Evolutionary conservation across 2,888 invertebrate genomes (phyloP).

Genomic region (Carcina quercana): DNA sequence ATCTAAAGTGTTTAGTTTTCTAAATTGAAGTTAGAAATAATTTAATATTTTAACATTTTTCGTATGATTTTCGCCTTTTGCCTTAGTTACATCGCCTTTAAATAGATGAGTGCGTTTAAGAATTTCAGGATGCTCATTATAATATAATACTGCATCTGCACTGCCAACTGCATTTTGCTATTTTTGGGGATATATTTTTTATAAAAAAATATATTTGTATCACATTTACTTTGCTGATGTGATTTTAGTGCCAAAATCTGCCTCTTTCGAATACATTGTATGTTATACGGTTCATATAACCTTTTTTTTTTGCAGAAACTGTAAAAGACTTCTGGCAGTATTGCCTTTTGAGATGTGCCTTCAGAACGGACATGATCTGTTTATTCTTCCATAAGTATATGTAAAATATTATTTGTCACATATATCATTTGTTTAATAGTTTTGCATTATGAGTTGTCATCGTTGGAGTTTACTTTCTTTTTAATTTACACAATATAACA

Average conservation of each 20-base stretch:
- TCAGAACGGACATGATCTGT: conserved; percentile 28
- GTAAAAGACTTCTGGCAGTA: conserved; percentile 20
- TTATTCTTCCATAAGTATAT: conserved; percentile 22
- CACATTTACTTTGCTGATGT: conserved; percentile 1
- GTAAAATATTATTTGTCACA: conserved; percentile 42
- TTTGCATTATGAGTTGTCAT: no score
- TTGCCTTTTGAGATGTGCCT: conserved; percentile 56
- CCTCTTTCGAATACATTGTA: background rate
- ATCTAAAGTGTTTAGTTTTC: no score
- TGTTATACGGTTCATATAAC: no score
- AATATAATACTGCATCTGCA: conserved; percentile 31
- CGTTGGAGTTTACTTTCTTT: no score
- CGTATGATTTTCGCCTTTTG: no score
- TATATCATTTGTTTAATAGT: no score
- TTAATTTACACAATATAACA: no score
- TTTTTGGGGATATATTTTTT: no score
- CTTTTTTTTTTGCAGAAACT: background rate
- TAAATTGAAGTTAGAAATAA: no score
- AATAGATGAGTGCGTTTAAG: no score
- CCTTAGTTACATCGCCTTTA: no score
- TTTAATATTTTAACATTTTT: no score
- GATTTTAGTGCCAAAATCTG: conserved; percentile 8
- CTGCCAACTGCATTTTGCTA: conserved; percentile 38
- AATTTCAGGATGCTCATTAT: conserved; percentile 67
- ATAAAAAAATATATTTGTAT: background rate